Base-by-base conservation (phyloP, 2,888 invertebrate genomes). In the Bombyx huttoni region DNA sequence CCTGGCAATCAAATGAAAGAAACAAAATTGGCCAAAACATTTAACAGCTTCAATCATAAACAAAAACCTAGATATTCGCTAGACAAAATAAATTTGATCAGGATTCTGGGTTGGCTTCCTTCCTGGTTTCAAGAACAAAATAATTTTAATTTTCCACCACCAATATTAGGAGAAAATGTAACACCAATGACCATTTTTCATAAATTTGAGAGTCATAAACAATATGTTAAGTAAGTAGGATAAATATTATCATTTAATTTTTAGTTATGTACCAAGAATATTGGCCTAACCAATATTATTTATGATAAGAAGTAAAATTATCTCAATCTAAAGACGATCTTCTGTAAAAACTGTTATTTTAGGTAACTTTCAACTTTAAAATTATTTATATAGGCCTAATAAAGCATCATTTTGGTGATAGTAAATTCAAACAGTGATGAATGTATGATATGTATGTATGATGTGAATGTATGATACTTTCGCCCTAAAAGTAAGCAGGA, bases 101-200 rank as follows among this genome's bases (percentile, higher is more conserved):
- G 89, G 56, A 89, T 94, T 57, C 79, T 93, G 7, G 62, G 78
- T 14, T 94, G 94, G 94, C 91, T 91, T 63, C 91, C 92, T 8
- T 81, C 88, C 34, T 94, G 93, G 94, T 67, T 94, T 3, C 74
- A 89, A 53, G 90, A 91, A 59, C 90, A 91, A 65, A 68, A 77
- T 24, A 71, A 71, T 49, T 71, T 77, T 10, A 79, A 81, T 52
- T 80, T 85, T 1, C 89, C 90, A 50, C 91, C 92, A 1, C 89
- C 91, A 7, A 89, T 91, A 34, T 72, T 90, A 49, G 86, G 86
- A 0, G 83, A 87, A 34, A 70, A 73, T 49, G 81, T 84, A 48
- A 68, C 82, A 6, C 76, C 92, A 2, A 68, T 85, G 61, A 85
- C 89, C 6, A 88, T 93, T 62, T 82, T 91, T 13, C 85, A 85